Conservation (phyloP, 2,113 vertebrate genomes). For the Prunella fulvescens region DNA sequence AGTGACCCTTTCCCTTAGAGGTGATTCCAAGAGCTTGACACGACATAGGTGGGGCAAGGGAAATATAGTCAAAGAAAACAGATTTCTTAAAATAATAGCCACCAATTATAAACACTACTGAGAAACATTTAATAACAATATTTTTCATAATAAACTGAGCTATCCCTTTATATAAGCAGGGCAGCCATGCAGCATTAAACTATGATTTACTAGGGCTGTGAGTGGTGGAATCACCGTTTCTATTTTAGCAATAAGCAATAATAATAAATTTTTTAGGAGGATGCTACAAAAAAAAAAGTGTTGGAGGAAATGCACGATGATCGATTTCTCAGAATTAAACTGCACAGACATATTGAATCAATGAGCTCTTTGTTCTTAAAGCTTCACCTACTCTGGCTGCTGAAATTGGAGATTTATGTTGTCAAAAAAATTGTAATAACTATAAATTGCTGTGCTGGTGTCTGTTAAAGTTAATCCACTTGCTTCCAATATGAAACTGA, state of each 20-base stretch:
- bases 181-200: neutral
- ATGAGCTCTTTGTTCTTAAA: slow-evolving; percentile 37
- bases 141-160: neutral
- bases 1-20: slow-evolving; percentile 49
- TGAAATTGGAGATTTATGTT: slow-evolving; percentile 7
- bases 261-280: slow-evolving; percentile 49
- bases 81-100: neutral
- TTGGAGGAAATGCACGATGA: slow-evolving; percentile 49
- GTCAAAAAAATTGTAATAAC: slow-evolving; percentile 7
- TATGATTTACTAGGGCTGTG: neutral
- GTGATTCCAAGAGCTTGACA: slow-evolving; percentile 52
- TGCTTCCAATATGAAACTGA: neutral
- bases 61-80: slow-evolving; percentile 37
- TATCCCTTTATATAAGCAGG: neutral
- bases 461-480: slow-evolving; percentile 22
- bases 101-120: neutral
- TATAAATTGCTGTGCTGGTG: neutral
- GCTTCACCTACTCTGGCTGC: neutral
- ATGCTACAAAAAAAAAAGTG: slow-evolving; percentile 15
- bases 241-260: slow-evolving; percentile 39
- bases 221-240: slow-evolving; percentile 12
- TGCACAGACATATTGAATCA: slow-evolving; percentile 25
- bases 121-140: neutral
- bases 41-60: neutral
- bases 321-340: slow-evolving; percentile 57